A percentile compares a stretch with the other conserved stretches of the same genome.
These are phyloP conservation scores for Astatotilapia flaviijosephi DNA, from an alignment of 2,113 vertebrate species.

Conservation along the genomic window DNA sequence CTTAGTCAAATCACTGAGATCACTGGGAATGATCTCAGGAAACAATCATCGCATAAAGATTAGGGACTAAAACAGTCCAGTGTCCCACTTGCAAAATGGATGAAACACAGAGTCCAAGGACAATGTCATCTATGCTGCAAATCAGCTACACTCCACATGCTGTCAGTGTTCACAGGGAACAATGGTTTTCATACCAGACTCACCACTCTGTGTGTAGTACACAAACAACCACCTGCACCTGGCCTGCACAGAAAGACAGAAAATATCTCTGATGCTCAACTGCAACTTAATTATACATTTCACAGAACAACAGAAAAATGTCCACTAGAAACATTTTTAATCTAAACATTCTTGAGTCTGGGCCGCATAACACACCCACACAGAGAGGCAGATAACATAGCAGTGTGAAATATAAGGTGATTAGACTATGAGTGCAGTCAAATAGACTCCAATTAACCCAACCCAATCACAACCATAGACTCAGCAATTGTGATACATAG, in stretches of 20 bases:
- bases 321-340: neutral
- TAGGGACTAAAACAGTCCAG: neutral
- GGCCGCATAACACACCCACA: neutral
- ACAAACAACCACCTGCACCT: neutral
- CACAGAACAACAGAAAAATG: neutral
- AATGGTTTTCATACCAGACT: neutral
- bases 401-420: neutral
- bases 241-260: neutral
- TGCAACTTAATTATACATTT: neutral
- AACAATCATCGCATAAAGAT: neutral
- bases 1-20: neutral
- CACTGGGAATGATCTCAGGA: neutral
- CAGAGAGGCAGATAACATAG: neutral
- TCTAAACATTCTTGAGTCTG: neutral
- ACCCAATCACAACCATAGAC: neutral
- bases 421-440: neutral
- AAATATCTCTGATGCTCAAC: neutral
- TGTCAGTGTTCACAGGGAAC: neutral
- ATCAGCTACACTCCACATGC: neutral
- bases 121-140: neutral
- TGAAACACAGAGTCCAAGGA: neutral
- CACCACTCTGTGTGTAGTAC: neutral
- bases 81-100: neutral
- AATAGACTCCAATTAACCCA: neutral
- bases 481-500: neutral